Evolutionary conservation across 1,140 invertebrate genomes (phyloP), one percentile per base, ranked within the genome.

Genomic region (Tenebrio molitor): DNA sequence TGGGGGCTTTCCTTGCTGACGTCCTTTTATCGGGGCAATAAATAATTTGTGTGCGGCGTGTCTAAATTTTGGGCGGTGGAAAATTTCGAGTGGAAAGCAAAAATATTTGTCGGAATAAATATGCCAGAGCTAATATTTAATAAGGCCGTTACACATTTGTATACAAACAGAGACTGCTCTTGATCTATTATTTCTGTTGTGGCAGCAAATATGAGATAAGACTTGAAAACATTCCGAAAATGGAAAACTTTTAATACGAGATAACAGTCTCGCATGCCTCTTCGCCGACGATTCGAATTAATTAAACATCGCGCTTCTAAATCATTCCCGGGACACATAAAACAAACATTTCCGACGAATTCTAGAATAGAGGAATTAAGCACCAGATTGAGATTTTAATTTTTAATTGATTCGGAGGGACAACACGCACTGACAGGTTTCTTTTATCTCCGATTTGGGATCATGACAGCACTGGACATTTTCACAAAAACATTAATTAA

Each of bases 401-500:
- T 58, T 58, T 58, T 33, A 58, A 58, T 33, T 58, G 50, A 58
- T 58, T 58, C 23, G 8, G 29, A 33, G 12, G 14, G 23, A 29
- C 50, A 23, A 58, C 50, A 58, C 12, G 19, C 23, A 58, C 50
- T 58, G 50, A 58, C 50, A 58, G 50, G 25, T 14, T 58, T 5
- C 21, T 53, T 53, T 34, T 29, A 25, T 58, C n/a, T 25, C 15
- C 19, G 23, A 58, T 29, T 58, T 5, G 12, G 23, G 29, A 29
- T 25, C 50, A 39, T 39, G 36, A 58, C 50, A 58, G 50, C 7
- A 39, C 12, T 33, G 46, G 23, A 58, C 19, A 23, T 58, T 58
- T 58, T 58, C 23, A 58, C 50, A 58, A 58, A 58, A 58, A 58
- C 50, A 58, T 58, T 33, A 58, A 58, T 58, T 58, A 58, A 58